Evolutionary conservation across 2,113 vertebrate genomes (phyloP).

Genomic region (Sminthopsis crassicaudata): DNA sequence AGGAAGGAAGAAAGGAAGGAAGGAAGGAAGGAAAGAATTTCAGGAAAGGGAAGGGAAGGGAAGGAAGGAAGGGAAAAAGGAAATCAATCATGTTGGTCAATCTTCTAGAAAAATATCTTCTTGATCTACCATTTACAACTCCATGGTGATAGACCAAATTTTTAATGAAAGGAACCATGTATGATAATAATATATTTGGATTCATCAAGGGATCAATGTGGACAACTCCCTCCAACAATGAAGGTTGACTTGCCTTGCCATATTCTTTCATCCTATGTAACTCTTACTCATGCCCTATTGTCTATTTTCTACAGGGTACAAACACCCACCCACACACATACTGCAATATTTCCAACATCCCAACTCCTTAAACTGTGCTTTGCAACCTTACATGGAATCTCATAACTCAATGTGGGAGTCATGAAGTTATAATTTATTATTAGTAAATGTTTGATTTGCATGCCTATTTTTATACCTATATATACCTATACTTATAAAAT

Average conservation of each 20-base stretch:
- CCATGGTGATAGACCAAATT: neutral
- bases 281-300: neutral
- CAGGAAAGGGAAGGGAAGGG: too few relatives aligned
- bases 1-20: too few relatives aligned
- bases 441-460: too few relatives aligned
- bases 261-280: neutral
- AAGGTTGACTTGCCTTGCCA: neutral
- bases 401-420: too few relatives aligned
- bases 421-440: too few relatives aligned
- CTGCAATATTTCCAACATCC: too few relatives aligned
- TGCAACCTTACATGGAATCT: too few relatives aligned
- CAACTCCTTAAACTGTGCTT: too few relatives aligned
- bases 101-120: neutral
- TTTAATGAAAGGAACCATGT: neutral
- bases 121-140: neutral
- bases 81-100: neutral
- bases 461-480: too few relatives aligned
- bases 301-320: neutral
- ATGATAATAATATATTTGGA: neutral
- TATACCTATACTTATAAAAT: too few relatives aligned
- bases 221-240: neutral
- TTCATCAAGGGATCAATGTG: neutral
- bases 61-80: neutral
- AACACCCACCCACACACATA: too few relatives aligned
- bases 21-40: too few relatives aligned